Conservation (phyloP, 1,140 invertebrate genomes). For the Periplaneta americana region DNA sequence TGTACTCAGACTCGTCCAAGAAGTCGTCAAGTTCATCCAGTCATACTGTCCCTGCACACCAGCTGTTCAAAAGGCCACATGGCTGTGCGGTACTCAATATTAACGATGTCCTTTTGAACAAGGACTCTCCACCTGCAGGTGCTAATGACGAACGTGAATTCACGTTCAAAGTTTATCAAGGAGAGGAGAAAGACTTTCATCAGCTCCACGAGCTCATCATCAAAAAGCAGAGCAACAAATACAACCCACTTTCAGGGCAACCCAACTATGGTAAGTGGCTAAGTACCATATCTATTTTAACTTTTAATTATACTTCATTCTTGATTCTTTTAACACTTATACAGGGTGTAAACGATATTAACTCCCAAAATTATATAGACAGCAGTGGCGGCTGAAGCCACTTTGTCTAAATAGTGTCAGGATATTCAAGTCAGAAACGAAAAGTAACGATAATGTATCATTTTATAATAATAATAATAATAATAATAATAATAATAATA, state of each 20-base stretch:
- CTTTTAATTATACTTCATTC: neutral
- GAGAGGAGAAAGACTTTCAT: constrained; percentile 87
- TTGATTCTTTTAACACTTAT: neutral
- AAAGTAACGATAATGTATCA: no score
- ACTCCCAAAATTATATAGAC: no score
- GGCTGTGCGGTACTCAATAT: constrained; percentile 72
- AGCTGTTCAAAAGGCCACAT: constrained; percentile 66
- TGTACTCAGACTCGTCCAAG: constrained; percentile 68
- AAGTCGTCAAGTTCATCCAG: constrained; percentile 42
- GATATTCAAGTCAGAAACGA: no score
- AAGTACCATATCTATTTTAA: constrained; percentile 19
- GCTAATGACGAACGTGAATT: constrained; percentile 58
- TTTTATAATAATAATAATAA: neutral
- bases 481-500: no score
- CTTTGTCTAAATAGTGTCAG: no score
- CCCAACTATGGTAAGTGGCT: constrained; percentile 55
- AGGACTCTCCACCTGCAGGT: neutral
- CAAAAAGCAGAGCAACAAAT: constrained; percentile 73
- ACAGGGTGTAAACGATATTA: no score
- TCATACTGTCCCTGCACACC: constrained; percentile 39
- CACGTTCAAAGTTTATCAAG: constrained; percentile 72
- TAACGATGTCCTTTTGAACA: constrained; percentile 26
- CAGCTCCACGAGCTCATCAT: constrained; percentile 85
- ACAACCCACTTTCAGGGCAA: constrained; percentile 67
- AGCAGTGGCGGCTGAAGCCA: no score